Conservation (phyloP, 2,113 vertebrate genomes). For the Phocoena phocoena region DNA sequence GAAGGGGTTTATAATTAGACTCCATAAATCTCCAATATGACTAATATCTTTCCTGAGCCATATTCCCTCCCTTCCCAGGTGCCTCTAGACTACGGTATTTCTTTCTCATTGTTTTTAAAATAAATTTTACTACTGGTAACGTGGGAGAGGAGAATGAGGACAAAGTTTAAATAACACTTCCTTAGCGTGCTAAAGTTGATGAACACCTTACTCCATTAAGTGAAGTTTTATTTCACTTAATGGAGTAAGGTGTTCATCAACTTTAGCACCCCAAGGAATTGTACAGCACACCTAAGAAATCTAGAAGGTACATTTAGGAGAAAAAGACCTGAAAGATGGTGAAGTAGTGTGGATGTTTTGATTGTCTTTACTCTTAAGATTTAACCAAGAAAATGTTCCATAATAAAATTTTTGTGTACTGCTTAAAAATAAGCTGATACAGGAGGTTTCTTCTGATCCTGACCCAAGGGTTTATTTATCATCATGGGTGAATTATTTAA, state of each 20-base stretch:
- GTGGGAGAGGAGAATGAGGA: not conserved
- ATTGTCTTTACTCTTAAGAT: not conserved
- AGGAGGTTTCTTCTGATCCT: not conserved
- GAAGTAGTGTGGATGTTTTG: not conserved
- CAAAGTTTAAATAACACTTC: slow-evolving; percentile 1
- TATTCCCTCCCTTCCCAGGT: not conserved
- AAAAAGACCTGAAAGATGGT: not conserved
- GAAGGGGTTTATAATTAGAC: not conserved
- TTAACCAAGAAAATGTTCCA: slow-evolving; percentile 39
- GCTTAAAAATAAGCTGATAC: not conserved
- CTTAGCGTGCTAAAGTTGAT: not conserved
- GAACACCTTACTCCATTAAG: not conserved
- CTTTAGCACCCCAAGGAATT: no score
- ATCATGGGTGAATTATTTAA: not conserved
- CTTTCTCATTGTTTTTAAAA: not conserved
- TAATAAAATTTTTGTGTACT: not conserved
- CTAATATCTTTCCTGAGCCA: not conserved
- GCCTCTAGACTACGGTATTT: not conserved
- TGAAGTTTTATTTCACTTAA: not conserved
- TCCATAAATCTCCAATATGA: not conserved
- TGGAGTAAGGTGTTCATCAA: no score
- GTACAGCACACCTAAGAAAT: not conserved
- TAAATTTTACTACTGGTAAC: not conserved
- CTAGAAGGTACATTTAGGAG: not conserved
- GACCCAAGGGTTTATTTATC: not conserved